These are phyloP conservation scores for Acipenser ruthenus DNA, from an alignment of 2,797 vertebrate species.

Conservation along the genomic window DNA sequence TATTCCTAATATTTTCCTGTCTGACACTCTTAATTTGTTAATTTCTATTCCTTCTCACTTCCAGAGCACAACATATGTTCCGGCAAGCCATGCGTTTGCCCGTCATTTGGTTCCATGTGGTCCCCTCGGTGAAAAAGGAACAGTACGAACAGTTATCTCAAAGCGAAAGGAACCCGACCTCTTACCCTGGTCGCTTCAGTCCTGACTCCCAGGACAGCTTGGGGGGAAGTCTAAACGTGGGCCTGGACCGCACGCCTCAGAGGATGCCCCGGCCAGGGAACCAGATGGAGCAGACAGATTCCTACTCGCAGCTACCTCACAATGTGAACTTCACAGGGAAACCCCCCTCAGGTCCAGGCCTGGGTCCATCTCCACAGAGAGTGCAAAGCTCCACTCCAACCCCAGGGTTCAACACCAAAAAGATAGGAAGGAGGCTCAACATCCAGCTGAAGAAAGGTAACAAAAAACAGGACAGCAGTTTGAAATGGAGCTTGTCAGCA, in stretches of 20 bases:
- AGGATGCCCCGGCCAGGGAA: slow-evolving; percentile 51
- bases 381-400: slow-evolving; percentile 51
- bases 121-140: slow-evolving; percentile 73
- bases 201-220: slow-evolving; percentile 56
- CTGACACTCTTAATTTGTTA: slow-evolving; percentile 49
- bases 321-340: slow-evolving; percentile 50
- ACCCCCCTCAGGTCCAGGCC: slow-evolving; percentile 46
- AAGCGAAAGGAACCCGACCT: slow-evolving; percentile 55
- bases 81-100: slow-evolving; percentile 81
- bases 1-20: slow-evolving; percentile 41
- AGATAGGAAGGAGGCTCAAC: slow-evolving; percentile 74
- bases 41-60: slow-evolving; percentile 47
- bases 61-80: slow-evolving; percentile 91
- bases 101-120: slow-evolving; percentile 88
- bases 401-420: slow-evolving; percentile 69
- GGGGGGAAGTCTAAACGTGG: slow-evolving; percentile 35
- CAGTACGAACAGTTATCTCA: slow-evolving; percentile 80
- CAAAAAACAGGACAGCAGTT: too few species aligned
- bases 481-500: too few species aligned
- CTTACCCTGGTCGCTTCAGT: slow-evolving; percentile 57
- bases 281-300: slow-evolving; percentile 48
- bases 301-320: slow-evolving; percentile 57
- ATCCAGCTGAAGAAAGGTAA: slow-evolving; percentile 92
- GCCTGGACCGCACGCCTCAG: slow-evolving; percentile 50
- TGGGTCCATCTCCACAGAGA: slow-evolving; percentile 62